These are phyloP conservation scores for Riparia riparia DNA, from an alignment of 2,113 vertebrate species.

Conservation along the genomic window DNA sequence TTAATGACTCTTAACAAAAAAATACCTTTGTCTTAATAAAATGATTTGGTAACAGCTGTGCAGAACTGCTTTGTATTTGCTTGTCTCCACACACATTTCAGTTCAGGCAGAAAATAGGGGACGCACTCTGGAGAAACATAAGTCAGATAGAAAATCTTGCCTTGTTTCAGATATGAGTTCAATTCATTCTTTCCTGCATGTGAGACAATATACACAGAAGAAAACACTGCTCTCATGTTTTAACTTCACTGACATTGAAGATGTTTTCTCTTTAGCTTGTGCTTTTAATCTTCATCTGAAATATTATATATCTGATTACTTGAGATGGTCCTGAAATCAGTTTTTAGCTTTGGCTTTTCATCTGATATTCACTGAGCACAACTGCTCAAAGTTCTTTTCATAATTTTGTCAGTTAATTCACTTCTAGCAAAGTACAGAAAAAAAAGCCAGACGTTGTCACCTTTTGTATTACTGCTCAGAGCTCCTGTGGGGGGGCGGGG, in stretches of 20 bases:
- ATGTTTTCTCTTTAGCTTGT: conserved; percentile 43
- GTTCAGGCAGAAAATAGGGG: conserved; percentile 70
- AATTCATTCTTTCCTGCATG: conserved; percentile 73
- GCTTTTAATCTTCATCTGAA: conserved; percentile 53
- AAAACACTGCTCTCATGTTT: conserved; percentile 60
- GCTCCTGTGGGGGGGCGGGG: background rate
- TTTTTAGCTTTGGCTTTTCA: background rate
- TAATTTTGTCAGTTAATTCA: conserved; percentile 56
- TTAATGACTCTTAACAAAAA: conserved; percentile 74
- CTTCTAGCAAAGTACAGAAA: conserved; percentile 22
- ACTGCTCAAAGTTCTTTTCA: background rate
- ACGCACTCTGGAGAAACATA: conserved; percentile 76
- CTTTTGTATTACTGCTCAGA: conserved; percentile 32
- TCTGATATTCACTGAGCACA: background rate
- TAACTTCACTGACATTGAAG: conserved; percentile 68
- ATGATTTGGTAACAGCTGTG: conserved; percentile 45
- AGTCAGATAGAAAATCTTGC: conserved; percentile 79
- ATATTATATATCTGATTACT: background rate
- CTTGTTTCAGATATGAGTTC: conserved; percentile 76
- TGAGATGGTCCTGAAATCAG: background rate
- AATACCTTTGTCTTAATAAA: conserved; percentile 73
- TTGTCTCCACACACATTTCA: conserved; percentile 51
- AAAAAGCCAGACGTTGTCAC: conserved; percentile 45
- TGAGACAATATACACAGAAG: conserved; percentile 62
- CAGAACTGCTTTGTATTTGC: conserved; percentile 63